Percentiles rank a stretch among this genome's conserved stretches.
phyloP scores from a whole-genome alignment of 2,888 invertebrate species.

The Limnephilus marmoratus region DNA sequence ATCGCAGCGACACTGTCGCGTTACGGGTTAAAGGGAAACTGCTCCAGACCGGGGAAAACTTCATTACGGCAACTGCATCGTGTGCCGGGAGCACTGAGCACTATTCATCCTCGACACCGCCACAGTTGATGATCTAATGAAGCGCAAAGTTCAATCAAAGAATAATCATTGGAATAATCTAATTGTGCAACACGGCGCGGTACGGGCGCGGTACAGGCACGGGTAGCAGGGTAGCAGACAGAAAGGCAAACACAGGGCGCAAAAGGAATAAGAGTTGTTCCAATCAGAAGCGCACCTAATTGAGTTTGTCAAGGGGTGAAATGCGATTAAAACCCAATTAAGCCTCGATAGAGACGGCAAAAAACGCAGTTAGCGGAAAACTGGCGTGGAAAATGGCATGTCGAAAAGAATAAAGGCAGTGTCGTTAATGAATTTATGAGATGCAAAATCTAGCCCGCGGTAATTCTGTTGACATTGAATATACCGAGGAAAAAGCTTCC shows the following conservation, averaged over 20 bases:
- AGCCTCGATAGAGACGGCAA: slow-evolving; percentile 53
- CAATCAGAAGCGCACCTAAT: slow-evolving; percentile 66
- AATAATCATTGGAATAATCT: slow-evolving; percentile 63
- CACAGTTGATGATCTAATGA: slow-evolving; percentile 34
- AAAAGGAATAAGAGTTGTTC: slow-evolving; percentile 55
- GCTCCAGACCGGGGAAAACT: slow-evolving; percentile 5
- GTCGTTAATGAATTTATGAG: slow-evolving; percentile 58
- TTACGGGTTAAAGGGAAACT: not conserved
- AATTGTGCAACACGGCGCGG: slow-evolving; percentile 50
- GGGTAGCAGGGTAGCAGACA: not conserved
- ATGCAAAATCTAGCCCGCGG: slow-evolving; percentile 58
- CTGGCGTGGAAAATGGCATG: slow-evolving; percentile 56
- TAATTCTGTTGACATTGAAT: slow-evolving; percentile 54
- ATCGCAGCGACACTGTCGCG: not conserved
- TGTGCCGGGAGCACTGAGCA: slow-evolving; percentile 9
- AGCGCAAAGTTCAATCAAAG: slow-evolving; percentile 62
- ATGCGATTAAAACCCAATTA: slow-evolving; percentile 66
- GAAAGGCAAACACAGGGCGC: slow-evolving; percentile 46
- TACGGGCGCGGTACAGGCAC: not conserved
- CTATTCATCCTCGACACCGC: not conserved
- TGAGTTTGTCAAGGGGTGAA: slow-evolving; percentile 66
- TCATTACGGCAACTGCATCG: slow-evolving; percentile 15
- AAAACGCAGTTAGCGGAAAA: slow-evolving; percentile 57
- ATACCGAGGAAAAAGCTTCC: slow-evolving; percentile 20
- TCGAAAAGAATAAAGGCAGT: slow-evolving; percentile 54